phyloP scores from a whole-genome alignment of 2,113 vertebrate species.

The Phocoena phocoena region DNA sequence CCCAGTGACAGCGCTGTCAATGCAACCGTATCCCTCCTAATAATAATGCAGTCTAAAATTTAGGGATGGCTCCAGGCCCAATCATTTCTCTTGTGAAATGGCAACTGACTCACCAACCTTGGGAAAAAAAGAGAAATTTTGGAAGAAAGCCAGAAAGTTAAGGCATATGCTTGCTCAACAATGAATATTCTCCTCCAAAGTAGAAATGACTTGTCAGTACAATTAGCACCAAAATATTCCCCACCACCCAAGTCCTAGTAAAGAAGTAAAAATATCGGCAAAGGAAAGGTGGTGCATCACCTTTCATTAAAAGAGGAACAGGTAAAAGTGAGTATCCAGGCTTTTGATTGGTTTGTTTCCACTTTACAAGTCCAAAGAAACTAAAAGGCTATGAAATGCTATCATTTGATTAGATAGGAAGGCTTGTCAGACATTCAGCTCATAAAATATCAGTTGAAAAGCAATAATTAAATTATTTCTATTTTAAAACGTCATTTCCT shows the following conservation, averaged over 20 bases:
- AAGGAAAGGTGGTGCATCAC: not conserved
- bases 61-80: not conserved
- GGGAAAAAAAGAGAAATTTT: not conserved
- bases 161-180: not conserved
- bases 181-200: not conserved
- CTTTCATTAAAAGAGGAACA: not conserved
- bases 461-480: slow-evolving; percentile 2
- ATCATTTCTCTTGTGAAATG: slow-evolving; percentile 10
- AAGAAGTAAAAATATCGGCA: not conserved
- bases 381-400: not conserved
- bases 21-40: not conserved
- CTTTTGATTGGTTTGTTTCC: not conserved
- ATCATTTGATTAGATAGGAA: not conserved
- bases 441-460: not conserved
- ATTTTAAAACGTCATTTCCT: not conserved
- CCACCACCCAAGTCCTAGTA: not conserved
- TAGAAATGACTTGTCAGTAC: not conserved
- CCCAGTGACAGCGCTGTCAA: not conserved
- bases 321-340: not conserved
- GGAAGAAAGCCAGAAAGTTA: not conserved
- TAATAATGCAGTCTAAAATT: not conserved
- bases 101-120: not conserved
- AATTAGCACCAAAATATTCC: not conserved
- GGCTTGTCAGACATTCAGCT: not conserved
- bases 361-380: not conserved